These are phyloP conservation scores for Herpailurus yagouaroundi DNA, from an alignment of 2,113 vertebrate genomes.

Conservation along the genomic window DNA sequence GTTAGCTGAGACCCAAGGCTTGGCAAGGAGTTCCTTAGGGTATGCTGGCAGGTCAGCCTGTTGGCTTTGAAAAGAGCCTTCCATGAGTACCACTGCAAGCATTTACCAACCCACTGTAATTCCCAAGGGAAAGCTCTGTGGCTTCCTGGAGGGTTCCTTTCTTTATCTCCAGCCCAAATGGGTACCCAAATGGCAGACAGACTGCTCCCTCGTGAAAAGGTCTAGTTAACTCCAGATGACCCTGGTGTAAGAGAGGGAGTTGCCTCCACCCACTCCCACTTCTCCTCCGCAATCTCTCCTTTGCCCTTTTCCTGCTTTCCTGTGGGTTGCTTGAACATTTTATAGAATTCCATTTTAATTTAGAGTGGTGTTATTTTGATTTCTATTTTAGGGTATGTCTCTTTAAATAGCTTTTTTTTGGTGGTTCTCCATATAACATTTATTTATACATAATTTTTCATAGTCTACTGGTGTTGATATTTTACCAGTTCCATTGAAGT, in stretches of 20 bases:
- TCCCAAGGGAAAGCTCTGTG: not conserved
- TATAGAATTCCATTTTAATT: conserved; percentile 36
- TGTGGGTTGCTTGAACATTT: not conserved
- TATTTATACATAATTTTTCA: conserved; percentile 19
- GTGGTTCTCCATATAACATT: not conserved
- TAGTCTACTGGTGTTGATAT: not conserved
- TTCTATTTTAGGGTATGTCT: conserved; percentile 21
- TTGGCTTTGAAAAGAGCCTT: not conserved
- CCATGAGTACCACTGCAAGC: not conserved
- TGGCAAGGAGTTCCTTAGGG: not conserved
- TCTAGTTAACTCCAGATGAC: not conserved
- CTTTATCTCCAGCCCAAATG: accelerated
- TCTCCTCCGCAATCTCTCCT: not conserved
- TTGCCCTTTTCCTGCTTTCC: not conserved
- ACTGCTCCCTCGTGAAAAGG: not conserved
- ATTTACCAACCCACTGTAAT: not conserved
- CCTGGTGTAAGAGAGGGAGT: not conserved
- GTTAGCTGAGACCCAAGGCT: not conserved
- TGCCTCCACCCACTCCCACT: accelerated
- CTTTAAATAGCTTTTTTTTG: conserved; percentile 1
- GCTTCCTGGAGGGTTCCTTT: not conserved
- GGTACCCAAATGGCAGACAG: not conserved
- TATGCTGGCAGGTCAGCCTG: not conserved
- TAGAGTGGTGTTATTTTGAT: not conserved
- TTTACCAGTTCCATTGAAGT: conserved; percentile 19